Evolutionary conservation across 2,113 vertebrate genomes (phyloP), one percentile per base, ranked within the genome.

Genomic region (Odocoileus hemionus): DNA sequence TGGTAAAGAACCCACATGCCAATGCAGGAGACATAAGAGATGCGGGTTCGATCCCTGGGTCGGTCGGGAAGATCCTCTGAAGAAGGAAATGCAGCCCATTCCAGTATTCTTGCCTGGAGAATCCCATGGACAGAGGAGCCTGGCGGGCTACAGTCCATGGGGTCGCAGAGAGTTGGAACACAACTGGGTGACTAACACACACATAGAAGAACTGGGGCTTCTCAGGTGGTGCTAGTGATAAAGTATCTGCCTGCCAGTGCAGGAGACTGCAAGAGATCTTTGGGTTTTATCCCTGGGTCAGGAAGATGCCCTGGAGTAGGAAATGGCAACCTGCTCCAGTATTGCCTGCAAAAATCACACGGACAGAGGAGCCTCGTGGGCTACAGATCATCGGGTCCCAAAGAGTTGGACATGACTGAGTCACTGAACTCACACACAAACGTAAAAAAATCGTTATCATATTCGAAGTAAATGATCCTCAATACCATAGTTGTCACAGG

Each of bases 91-190:
- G 36, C 67, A 39, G 19, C 67, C 67, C 36, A 13, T 1, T 39
- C n/a, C 67, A 74, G 67, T 74, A 13, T 6, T 39, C 36, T 74
- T 74, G 36, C 36, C 67, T 74, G 67, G 67, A 74, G 67, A 39
- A 74, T 74, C 36, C 67, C n/a, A 13, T 39, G 67, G n/a, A 74
- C n/a, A 74, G n/a, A 2, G 0, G 67, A 39, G n/a, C 19, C n/a
- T 74, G 19, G n/a, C 0, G 0, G n/a, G 67, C 11, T 39, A 39
- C n/a, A 13, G n/a, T 39, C 67, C n/a, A 23, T 0, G 10, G 67
- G n/a, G 67, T 70, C 1, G 2, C n/a, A 36, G n/a, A 70, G 17
- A 39, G n/a, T 11, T 70, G n/a, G 9, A 39, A 70, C 10, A 39
- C 67, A 70, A 6, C 2, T 1, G 10, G n/a, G n/a, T 5, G 5